Evolutionary conservation across 2,797 vertebrate genomes (phyloP).

Genomic region (Choloepus didactylus): DNA sequence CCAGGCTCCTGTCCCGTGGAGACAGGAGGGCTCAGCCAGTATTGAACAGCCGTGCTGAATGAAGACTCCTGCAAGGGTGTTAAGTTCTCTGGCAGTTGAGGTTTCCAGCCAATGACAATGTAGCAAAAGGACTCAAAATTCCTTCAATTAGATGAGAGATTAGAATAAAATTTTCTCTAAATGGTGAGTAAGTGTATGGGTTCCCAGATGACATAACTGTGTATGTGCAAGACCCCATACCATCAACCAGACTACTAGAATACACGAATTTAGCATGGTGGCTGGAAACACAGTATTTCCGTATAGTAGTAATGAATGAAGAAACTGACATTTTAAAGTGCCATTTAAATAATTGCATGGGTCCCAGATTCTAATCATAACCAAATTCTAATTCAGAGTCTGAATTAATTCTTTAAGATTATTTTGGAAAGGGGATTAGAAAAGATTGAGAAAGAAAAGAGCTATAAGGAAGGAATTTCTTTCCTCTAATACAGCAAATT

Average conservation of each 20-base stretch:
- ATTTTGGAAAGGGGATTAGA: conserved; percentile 25
- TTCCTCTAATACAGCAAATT: neutral
- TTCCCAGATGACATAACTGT: neutral
- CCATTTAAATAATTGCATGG: neutral
- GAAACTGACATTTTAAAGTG: conserved; percentile 32
- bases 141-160: neutral
- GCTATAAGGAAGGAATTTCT: neutral
- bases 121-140: neutral
- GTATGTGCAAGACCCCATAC: neutral
- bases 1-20: neutral
- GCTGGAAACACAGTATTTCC: neutral
- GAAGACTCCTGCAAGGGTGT: too few relatives aligned
- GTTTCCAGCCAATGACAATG: neutral
- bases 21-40: neutral
- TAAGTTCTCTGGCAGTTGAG: neutral
- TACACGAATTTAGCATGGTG: neutral
- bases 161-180: neutral
- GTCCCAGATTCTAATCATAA: neutral
- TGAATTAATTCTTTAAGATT: neutral
- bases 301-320: neutral
- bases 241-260: neutral
- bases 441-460: neutral
- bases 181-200: neutral
- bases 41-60: neutral
- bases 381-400: neutral